A percentile compares a stretch with the other conserved stretches of the same genome.
Conservation (phyloP, 2,888 invertebrate species). For the Rosalia funebris region DNA sequence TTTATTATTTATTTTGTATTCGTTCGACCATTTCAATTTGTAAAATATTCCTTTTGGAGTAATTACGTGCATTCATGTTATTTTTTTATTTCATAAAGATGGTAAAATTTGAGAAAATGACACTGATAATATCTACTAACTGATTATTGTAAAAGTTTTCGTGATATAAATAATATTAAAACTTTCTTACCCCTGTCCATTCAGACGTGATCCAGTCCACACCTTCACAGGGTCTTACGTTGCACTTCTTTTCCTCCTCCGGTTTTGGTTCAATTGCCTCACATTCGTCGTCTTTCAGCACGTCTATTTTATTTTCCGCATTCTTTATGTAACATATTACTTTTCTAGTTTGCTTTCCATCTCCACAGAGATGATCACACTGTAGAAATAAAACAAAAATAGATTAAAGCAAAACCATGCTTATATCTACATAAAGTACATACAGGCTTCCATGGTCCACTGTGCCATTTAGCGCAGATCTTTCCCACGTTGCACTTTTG, state of each 20-base stretch:
- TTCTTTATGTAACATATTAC: slow-evolving; percentile 81
- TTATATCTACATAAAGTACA: no score
- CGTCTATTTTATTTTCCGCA: slow-evolving; percentile 71
- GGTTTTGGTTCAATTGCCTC: slow-evolving; percentile 74
- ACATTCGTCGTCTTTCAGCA: slow-evolving; percentile 74
- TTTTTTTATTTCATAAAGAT: no score
- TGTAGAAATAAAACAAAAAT: slow-evolving; percentile 56
- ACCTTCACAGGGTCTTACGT: slow-evolving; percentile 86
- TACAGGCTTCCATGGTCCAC: slow-evolving; percentile 91
- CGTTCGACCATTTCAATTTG: no score
- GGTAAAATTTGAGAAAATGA: no score
- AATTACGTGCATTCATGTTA: no score
- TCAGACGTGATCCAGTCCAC: slow-evolving; percentile 89
- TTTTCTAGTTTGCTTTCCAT: slow-evolving; percentile 82
- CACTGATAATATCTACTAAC: no score
- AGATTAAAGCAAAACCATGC: no score
- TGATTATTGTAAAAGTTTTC: no score
- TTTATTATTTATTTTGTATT: no score
- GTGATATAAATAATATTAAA: no score
- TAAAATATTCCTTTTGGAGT: no score
- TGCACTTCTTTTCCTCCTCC: slow-evolving; percentile 74
- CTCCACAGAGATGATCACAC: slow-evolving; percentile 92
- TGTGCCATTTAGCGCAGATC: slow-evolving; percentile 87
- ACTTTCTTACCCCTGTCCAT: slow-evolving; percentile 86
- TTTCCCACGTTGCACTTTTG: slow-evolving; percentile 81